phyloP scores from a whole-genome alignment of 2,797 vertebrate genomes.

The Glossophaga mutica region DNA sequence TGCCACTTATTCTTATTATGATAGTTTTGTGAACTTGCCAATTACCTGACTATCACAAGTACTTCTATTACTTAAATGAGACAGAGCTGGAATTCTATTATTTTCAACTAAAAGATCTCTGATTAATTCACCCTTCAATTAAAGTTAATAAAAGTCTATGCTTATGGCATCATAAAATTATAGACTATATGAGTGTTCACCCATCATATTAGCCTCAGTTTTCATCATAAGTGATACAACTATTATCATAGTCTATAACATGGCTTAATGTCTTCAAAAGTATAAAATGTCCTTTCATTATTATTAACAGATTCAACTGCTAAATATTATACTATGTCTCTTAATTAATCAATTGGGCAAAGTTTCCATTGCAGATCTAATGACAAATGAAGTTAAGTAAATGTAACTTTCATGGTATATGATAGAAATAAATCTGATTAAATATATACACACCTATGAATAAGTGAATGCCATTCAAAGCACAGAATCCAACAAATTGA shows the following conservation, averaged over 20 bases:
- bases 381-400: not conserved
- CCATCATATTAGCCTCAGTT: not conserved
- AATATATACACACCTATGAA: not conserved
- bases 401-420: not conserved
- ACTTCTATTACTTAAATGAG: not conserved
- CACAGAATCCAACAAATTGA: not conserved
- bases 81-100: not conserved
- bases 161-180: conserved; percentile 19
- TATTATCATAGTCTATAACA: not conserved
- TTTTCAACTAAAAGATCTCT: not conserved
- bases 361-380: not conserved
- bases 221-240: not conserved
- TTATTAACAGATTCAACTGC: not conserved
- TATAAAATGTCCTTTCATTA: not conserved
- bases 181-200: not conserved
- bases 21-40: not conserved
- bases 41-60: not conserved
- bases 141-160: conserved; percentile 13
- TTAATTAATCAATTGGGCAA: not conserved
- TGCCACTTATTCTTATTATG: not conserved
- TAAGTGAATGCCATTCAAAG: not conserved
- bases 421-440: not conserved
- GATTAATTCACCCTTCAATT: conserved; percentile 1
- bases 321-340: not conserved
- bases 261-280: not conserved